Conservation (phyloP, 2,113 vertebrate species). For the Sapajus apella region DNA sequence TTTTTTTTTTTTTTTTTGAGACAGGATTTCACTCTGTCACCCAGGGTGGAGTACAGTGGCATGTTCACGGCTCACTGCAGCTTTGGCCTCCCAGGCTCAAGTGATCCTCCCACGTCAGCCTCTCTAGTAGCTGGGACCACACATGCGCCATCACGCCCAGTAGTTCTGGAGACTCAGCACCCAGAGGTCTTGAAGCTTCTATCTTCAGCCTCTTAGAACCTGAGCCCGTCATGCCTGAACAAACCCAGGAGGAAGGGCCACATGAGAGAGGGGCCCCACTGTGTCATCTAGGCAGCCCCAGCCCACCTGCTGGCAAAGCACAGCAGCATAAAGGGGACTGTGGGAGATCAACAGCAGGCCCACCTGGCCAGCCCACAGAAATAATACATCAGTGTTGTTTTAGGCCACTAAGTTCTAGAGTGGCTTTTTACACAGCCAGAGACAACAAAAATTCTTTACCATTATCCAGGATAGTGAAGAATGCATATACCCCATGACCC, state of each 20-base stretch:
- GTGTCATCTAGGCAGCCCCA: background rate
- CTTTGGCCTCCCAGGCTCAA: too few species aligned
- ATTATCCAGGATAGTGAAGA: background rate
- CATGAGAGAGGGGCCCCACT: background rate
- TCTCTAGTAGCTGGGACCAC: too few species aligned
- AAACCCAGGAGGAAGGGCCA: background rate
- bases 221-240: background rate
- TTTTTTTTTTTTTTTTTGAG: background rate
- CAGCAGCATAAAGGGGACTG: background rate
- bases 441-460: background rate
- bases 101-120: too few species aligned
- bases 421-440: background rate
- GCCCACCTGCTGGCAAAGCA: background rate
- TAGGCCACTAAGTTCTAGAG: background rate
- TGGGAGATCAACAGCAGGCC: background rate
- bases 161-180: background rate
- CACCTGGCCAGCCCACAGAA: background rate
- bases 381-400: background rate
- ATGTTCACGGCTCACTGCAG: rapidly evolving
- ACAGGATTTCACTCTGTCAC: too few species aligned
- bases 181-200: too few species aligned
- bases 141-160: rapidly evolving
- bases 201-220: background rate
- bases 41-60: too few species aligned
- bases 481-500: background rate